Percentiles rank a stretch among this genome's conserved stretches.
phyloP scores from a whole-genome alignment of 2,797 vertebrate species.

The Coregonus suidteri region DNA sequence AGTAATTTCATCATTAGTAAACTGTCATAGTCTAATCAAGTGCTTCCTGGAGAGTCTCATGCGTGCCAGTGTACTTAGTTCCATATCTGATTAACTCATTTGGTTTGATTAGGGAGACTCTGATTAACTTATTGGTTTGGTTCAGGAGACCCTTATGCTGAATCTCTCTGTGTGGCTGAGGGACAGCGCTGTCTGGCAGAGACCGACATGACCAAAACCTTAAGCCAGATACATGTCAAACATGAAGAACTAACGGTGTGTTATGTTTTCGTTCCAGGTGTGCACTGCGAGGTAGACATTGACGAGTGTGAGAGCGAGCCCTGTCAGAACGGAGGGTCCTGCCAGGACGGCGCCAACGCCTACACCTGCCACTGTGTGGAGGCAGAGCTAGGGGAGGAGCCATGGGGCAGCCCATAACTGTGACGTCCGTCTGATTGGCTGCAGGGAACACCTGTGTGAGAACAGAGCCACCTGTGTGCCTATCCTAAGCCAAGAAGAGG shows the following conservation, averaged over 20 bases:
- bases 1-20: slow-evolving; percentile 37
- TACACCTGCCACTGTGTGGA: slow-evolving; percentile 83
- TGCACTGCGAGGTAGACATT: slow-evolving; percentile 84
- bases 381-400: slow-evolving; percentile 60
- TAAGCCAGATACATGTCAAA: background rate
- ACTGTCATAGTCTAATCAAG: slow-evolving; percentile 8
- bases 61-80: background rate
- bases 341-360: slow-evolving; percentile 80
- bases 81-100: slow-evolving; percentile 10
- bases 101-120: too few species aligned
- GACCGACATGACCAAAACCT: background rate
- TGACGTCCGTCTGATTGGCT: slow-evolving; percentile 82
- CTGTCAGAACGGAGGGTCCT: slow-evolving; percentile 86
- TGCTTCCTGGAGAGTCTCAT: slow-evolving; percentile 1
- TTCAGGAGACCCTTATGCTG: background rate
- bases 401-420: slow-evolving; percentile 90
- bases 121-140: background rate
- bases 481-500: slow-evolving; percentile 48
- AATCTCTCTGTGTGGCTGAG: background rate
- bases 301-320: slow-evolving; percentile 88
- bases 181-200: background rate
- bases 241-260: background rate
- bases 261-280: slow-evolving; percentile 70
- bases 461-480: slow-evolving; percentile 82
- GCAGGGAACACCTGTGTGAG: slow-evolving; percentile 81